Conservation (phyloP, 2,797 vertebrate genomes). For the Scolopax rusticola region DNA sequence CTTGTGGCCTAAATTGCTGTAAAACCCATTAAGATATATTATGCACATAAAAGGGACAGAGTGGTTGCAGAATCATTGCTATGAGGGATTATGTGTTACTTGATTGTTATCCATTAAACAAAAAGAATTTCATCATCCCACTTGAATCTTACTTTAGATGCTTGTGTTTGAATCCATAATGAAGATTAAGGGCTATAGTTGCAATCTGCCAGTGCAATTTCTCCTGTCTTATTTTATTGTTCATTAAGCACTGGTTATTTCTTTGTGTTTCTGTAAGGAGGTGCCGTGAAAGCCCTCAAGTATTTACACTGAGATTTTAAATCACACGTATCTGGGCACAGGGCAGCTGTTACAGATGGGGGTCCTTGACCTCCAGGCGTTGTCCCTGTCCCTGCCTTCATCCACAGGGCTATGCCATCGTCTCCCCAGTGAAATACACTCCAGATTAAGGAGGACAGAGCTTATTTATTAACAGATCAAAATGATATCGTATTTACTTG, state of each 20-base stretch:
- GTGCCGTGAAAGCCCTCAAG: neutral
- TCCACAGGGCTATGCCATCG: accelerated
- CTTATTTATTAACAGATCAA: slow-evolving; percentile 13
- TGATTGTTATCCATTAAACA: slow-evolving; percentile 69
- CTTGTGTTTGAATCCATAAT: slow-evolving; percentile 15
- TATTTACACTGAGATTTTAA: neutral
- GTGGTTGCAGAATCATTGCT: slow-evolving; percentile 25
- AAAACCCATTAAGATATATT: slow-evolving; percentile 76
- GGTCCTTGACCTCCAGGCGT: neutral
- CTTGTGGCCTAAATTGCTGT: slow-evolving; percentile 71
- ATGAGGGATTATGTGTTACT: slow-evolving; percentile 61
- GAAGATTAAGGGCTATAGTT: slow-evolving; percentile 33
- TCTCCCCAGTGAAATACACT: neutral
- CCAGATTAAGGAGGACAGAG: neutral
- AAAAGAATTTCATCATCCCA: slow-evolving; percentile 68
- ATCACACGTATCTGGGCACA: accelerated
- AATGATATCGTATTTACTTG: neutral
- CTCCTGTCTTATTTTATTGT: neutral
- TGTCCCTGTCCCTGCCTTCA: neutral
- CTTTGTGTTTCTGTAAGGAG: neutral
- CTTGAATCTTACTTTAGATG: slow-evolving; percentile 50
- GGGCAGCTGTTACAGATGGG: neutral
- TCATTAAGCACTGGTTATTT: neutral
- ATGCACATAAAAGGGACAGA: slow-evolving; percentile 66
- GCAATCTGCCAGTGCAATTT: neutral